phyloP scores from a whole-genome alignment of 1,140 invertebrate genomes.

The Chionoecetes opilio region DNA sequence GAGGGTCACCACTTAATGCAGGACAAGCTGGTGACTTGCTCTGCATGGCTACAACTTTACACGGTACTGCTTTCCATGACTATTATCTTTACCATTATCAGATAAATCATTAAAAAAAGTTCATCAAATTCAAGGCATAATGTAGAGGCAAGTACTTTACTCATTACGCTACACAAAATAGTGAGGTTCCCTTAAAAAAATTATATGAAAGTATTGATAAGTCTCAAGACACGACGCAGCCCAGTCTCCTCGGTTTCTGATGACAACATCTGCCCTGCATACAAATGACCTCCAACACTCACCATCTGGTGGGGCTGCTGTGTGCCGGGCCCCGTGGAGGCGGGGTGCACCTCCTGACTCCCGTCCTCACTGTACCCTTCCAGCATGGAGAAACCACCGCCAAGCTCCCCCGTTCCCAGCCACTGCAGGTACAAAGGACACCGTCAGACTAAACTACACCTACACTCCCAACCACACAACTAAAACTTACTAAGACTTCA shows the following conservation, averaged over 20 bases:
- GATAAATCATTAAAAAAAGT: background rate
- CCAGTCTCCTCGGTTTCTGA: background rate
- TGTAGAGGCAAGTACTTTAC: background rate
- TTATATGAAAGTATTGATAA: too few relatives aligned
- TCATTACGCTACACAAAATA: too few relatives aligned
- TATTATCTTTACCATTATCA: background rate
- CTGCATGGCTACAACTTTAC: background rate
- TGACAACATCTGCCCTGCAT: background rate
- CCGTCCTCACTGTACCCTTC: constrained; percentile 64
- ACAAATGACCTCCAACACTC: constrained; percentile 54
- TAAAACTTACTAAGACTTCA: too few relatives aligned
- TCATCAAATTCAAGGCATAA: too few relatives aligned
- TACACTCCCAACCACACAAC: background rate
- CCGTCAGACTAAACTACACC: background rate
- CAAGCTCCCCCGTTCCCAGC: constrained; percentile 61
- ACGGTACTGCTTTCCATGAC: background rate
- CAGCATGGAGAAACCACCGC: constrained; percentile 60
- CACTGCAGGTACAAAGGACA: constrained; percentile 8
- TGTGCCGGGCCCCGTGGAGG: constrained; percentile 47
- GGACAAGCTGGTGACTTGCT: background rate
- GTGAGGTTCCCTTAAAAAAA: too few relatives aligned
- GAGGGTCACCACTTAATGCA: background rate
- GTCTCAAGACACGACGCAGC: background rate
- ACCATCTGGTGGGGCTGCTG: constrained; percentile 71
- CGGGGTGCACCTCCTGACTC: constrained; percentile 55